These are phyloP conservation scores for Zoanthus gigantus DNA, from an alignment of 92 coral and sea anemone species.

Conservation along the genomic window DNA sequence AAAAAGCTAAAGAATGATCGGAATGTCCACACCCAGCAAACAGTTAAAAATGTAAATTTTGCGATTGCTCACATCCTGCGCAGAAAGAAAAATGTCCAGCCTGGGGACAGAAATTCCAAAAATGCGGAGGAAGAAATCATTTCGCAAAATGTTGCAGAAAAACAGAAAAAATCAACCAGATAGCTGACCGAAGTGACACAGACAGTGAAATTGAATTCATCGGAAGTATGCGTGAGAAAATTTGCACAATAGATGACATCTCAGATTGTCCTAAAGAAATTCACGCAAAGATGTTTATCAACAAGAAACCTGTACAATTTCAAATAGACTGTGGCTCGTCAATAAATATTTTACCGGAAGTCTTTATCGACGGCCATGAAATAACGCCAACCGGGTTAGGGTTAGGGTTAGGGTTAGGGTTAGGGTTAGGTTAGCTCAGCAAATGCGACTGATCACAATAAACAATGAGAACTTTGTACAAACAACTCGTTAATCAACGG, in stretches of 20 bases:
- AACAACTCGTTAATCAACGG: background rate
- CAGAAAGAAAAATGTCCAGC: conserved; percentile 60
- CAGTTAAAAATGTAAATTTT: conserved; percentile 27
- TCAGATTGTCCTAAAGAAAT: conserved; percentile 37
- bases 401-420: too few species aligned
- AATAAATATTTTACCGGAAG: conserved; percentile 48
- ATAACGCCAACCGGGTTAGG: conserved; percentile 54
- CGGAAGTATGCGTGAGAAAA: background rate
- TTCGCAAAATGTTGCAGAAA: conserved; percentile 34
- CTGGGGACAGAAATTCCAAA: conserved; percentile 38
- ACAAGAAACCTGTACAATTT: conserved; percentile 39
- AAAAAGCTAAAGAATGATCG: background rate
- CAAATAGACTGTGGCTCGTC: conserved; percentile 68
- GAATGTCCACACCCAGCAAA: background rate
- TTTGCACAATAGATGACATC: background rate
- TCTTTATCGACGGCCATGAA: conserved; percentile 43
- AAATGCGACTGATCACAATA: conserved; percentile 26
- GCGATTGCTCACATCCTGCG: conserved; percentile 36
- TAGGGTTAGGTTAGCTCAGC: too few species aligned
- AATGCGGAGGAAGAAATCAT: conserved; percentile 34
- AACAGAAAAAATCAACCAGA: background rate
- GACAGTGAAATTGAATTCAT: conserved; percentile 33
- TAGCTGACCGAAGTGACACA: conserved; percentile 1
- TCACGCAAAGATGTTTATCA: conserved; percentile 40
- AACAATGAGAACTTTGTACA: conserved; percentile 53